Conservation (phyloP, 1,140 invertebrate species). For the Tribolium castaneum region DNA sequence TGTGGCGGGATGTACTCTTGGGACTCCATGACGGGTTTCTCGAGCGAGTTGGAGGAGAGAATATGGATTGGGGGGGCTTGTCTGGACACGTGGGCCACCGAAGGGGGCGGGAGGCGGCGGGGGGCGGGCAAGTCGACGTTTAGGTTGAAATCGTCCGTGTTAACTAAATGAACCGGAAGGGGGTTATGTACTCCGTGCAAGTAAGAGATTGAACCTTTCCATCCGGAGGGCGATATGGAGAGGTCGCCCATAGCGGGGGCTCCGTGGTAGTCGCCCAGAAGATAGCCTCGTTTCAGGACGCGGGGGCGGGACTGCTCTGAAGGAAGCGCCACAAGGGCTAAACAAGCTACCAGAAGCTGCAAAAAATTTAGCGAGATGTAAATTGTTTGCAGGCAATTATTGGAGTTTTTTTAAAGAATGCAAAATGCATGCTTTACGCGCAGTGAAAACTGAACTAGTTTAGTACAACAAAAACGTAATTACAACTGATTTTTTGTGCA, state of each 20-base stretch:
- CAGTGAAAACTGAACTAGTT: background rate
- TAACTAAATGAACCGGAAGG: background rate
- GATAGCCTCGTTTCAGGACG: background rate
- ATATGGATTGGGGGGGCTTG: background rate
- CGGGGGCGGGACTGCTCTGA: background rate
- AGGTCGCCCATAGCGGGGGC: background rate
- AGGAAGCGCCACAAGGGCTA: background rate
- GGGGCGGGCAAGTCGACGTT: constrained; percentile 7
- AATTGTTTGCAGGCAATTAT: no score
- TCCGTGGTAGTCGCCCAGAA: background rate
- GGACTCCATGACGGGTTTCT: constrained; percentile 56
- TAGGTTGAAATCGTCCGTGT: constrained; percentile 2
- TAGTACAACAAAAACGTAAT: background rate
- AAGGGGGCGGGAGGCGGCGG: background rate
- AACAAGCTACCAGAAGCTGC: background rate
- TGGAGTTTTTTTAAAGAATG: background rate
- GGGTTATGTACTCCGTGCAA: background rate
- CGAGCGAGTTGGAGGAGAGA: constrained; percentile 49
- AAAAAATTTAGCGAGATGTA: background rate
- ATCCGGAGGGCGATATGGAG: background rate
- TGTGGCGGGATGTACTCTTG: constrained; percentile 47
- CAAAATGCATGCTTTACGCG: background rate
- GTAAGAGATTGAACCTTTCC: background rate
- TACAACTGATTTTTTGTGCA: background rate
- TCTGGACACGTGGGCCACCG: background rate